These are phyloP conservation scores for Pissodes strobi DNA, from an alignment of 1,140 invertebrate genomes.

Conservation along the genomic window DNA sequence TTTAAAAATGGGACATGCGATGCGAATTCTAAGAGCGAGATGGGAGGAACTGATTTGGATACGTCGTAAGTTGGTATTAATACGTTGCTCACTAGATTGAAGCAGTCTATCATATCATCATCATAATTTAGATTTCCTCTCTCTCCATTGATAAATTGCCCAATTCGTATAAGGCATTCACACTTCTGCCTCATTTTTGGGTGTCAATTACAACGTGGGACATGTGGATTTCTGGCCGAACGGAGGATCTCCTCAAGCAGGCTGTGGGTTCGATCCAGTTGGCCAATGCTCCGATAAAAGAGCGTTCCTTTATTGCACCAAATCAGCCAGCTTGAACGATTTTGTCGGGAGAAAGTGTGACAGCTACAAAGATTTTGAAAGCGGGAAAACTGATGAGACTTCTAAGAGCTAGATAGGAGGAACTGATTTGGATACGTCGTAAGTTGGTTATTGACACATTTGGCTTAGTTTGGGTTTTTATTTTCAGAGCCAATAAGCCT, in stretches of 20 bases:
- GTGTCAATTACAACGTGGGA: not conserved
- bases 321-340: not conserved
- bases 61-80: not conserved
- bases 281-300: not conserved
- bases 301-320: not conserved
- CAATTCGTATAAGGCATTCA: not conserved
- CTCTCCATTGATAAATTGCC: too few species aligned
- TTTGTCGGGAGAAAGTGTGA: not conserved
- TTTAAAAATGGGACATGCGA: not conserved
- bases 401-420: not conserved
- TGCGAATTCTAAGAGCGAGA: not conserved
- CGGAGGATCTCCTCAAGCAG: not conserved
- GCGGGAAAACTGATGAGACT: not conserved
- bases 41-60: not conserved
- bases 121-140: too few species aligned
- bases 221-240: not conserved
- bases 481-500: too few species aligned
- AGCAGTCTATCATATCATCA: too few species aligned
- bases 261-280: conserved; percentile 16
- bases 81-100: too few species aligned
- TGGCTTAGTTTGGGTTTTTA: too few species aligned
- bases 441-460: too few species aligned
- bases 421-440: not conserved
- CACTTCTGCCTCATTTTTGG: not conserved
- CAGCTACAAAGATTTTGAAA: not conserved